Conservation (phyloP, 2,888 invertebrate genomes). For the Vanessa cardui region DNA sequence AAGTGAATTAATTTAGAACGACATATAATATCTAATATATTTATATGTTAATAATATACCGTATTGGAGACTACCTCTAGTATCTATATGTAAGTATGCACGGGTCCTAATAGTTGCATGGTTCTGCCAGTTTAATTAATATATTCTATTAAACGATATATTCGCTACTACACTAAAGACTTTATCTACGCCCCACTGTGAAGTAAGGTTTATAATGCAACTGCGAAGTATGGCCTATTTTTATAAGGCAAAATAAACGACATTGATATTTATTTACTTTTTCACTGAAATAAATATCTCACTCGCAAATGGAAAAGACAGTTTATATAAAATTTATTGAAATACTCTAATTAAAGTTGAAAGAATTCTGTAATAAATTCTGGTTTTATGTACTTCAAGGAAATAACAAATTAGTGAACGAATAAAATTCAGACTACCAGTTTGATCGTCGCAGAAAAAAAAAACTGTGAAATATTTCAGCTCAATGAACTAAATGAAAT, state of each 20-base stretch:
- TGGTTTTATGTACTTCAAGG: too few relatives aligned
- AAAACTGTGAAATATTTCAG: too few relatives aligned
- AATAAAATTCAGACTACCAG: too few relatives aligned
- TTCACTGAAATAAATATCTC: background rate
- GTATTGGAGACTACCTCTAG: background rate
- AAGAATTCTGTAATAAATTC: too few relatives aligned
- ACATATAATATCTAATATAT: too few relatives aligned
- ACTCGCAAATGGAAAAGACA: too few relatives aligned
- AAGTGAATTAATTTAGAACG: too few relatives aligned
- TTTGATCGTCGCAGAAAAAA: too few relatives aligned
- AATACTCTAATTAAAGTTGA: background rate
- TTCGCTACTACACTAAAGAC: constrained; percentile 18
- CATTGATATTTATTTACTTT: background rate
- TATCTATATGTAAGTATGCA: background rate
- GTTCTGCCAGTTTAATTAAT: constrained; percentile 24
- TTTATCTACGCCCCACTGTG: constrained; percentile 22
- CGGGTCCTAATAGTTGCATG: constrained; percentile 9
- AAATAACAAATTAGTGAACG: too few relatives aligned
- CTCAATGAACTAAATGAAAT: too few relatives aligned
- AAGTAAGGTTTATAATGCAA: constrained; percentile 7
- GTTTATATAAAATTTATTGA: background rate
- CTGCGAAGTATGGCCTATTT: background rate
- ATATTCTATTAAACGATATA: constrained; percentile 30
- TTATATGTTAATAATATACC: background rate
- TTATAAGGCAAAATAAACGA: background rate